Evolutionary conservation across 2,113 vertebrate genomes (phyloP).

Genomic region (Muntiacus reevesi): DNA sequence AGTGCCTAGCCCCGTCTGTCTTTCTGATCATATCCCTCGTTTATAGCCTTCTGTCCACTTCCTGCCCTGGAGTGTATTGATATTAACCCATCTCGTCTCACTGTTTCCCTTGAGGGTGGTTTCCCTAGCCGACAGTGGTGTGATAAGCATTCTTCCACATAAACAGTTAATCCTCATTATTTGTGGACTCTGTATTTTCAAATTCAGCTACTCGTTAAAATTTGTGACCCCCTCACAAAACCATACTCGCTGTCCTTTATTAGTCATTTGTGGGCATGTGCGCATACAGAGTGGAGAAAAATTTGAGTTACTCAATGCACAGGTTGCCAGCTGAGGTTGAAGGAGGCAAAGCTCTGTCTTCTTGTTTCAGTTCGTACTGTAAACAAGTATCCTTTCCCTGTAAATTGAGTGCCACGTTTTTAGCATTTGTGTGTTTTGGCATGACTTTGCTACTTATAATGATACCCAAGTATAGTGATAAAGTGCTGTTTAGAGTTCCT

Average conservation of each 20-base stretch:
- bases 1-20: neutral
- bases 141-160: neutral
- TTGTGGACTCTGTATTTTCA: neutral
- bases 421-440: neutral
- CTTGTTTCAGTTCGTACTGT: neutral
- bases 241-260: accelerated
- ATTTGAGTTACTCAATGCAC: neutral
- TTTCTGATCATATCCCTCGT: neutral
- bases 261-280: neutral
- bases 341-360: neutral
- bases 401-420: neutral
- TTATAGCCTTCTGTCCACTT: neutral
- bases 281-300: neutral
- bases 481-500: neutral
- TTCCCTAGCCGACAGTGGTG: neutral
- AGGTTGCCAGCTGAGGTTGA: neutral
- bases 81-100: neutral
- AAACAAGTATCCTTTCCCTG: neutral
- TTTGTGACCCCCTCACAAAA: neutral
- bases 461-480: neutral
- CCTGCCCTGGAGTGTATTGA: neutral
- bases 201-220: neutral
- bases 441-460: neutral
- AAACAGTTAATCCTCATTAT: neutral
- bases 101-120: neutral